These are phyloP conservation scores for Pteronura brasiliensis DNA, from an alignment of 2,113 vertebrate species.

Conservation along the genomic window DNA sequence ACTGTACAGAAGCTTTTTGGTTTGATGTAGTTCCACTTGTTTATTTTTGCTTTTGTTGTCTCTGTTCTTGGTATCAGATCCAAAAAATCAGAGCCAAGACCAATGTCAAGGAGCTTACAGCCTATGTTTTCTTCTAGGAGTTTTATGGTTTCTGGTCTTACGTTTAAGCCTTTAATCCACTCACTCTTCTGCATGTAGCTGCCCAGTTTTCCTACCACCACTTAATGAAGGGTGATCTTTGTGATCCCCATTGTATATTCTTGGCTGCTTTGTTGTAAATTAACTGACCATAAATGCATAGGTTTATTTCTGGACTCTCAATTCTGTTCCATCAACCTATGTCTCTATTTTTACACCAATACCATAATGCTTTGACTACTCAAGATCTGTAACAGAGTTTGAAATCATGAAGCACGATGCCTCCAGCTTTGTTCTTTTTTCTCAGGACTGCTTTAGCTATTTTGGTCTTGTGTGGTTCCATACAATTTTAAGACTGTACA, in stretches of 20 bases:
- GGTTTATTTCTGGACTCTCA: not conserved
- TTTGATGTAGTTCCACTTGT: not conserved
- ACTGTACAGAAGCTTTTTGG: not conserved
- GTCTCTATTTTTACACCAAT: not conserved
- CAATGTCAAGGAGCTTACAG: not conserved
- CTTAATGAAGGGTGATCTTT: not conserved
- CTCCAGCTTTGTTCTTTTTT: not conserved
- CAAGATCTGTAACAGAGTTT: not conserved
- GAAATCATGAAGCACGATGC: not conserved
- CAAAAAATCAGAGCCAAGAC: not conserved
- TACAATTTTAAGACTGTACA: not conserved
- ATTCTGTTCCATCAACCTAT: not conserved
- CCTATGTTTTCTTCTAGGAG: not conserved
- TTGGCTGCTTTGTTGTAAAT: not conserved
- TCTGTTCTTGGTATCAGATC: not conserved
- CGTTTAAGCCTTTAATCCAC: not conserved
- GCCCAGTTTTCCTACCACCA: not conserved
- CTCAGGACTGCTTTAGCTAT: not conserved
- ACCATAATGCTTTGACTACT: not conserved
- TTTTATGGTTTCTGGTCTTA: not conserved
- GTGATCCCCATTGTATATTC: not conserved
- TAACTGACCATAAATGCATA: not conserved
- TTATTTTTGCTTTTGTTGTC: not conserved
- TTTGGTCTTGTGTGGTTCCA: not conserved
- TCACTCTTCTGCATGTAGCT: not conserved